Conservation (phyloP, 1,140 invertebrate species). For the Brachystomella parvula region DNA sequence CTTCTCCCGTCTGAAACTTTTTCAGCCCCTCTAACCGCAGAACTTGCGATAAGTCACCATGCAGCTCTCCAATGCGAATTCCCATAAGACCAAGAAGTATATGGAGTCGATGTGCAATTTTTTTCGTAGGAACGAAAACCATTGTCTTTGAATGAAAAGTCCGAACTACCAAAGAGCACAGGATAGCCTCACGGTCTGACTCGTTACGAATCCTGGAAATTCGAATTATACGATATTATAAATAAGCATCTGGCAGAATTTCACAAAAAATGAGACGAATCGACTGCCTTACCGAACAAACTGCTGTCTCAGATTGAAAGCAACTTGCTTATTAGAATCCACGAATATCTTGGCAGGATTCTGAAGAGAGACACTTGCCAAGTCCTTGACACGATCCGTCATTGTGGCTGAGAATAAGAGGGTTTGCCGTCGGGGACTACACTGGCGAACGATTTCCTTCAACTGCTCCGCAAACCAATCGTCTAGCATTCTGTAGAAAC, state of each 20-base stretch:
- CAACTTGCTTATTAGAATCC: constrained; percentile 91
- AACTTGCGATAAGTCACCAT: constrained; percentile 88
- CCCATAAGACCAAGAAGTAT: constrained; percentile 82
- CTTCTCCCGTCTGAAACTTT: constrained; percentile 76
- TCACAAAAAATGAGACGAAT: not conserved
- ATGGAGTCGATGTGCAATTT: constrained; percentile 82
- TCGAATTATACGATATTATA: constrained; percentile 3
- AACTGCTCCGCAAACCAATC: constrained; percentile 97
- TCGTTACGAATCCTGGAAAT: constrained; percentile 62
- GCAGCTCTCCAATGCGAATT: constrained; percentile 79
- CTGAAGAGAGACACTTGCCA: constrained; percentile 81
- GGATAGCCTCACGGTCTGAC: constrained; percentile 79
- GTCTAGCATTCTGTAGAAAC: constrained; percentile 75
- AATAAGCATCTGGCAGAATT: not conserved
- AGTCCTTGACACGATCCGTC: constrained; percentile 91
- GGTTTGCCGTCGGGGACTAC: constrained; percentile 85
- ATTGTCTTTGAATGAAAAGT: constrained; percentile 89
- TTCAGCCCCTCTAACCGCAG: constrained; percentile 81
- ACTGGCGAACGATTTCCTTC: constrained; percentile 90
- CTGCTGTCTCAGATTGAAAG: constrained; percentile 90
- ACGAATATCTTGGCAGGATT: constrained; percentile 90
- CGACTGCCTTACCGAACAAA: constrained; percentile 69
- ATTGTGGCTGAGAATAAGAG: constrained; percentile 98
- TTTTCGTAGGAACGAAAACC: constrained; percentile 94
- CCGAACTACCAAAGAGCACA: constrained; percentile 81